phyloP scores from a whole-genome alignment of 2,113 vertebrate genomes.

The Daubentonia madagascariensis region DNA sequence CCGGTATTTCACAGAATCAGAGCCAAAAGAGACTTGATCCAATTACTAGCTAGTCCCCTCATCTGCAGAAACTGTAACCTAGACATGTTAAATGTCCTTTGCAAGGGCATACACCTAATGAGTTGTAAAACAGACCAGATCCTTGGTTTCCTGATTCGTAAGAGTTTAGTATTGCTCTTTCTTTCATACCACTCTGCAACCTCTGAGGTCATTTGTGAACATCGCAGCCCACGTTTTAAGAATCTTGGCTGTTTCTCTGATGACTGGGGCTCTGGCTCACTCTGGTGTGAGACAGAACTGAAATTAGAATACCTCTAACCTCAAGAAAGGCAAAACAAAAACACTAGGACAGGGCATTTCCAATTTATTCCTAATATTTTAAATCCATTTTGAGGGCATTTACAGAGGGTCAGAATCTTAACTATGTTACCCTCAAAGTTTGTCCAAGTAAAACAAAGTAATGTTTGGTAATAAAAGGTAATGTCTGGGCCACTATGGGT shows the following conservation, averaged over 20 bases:
- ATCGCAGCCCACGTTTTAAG: background rate
- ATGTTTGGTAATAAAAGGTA: background rate
- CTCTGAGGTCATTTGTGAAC: background rate
- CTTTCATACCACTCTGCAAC: background rate
- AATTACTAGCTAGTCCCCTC: background rate
- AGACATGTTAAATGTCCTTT: background rate
- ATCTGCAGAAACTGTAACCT: background rate
- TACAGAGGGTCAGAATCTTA: background rate
- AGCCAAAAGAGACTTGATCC: background rate
- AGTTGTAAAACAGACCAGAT: background rate
- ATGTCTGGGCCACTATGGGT: background rate
- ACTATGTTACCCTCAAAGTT: background rate
- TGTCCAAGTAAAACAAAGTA: slow-evolving; percentile 30
- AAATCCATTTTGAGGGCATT: background rate
- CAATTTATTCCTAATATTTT: background rate
- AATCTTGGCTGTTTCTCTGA: background rate
- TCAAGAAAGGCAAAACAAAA: background rate
- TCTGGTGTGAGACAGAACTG: background rate
- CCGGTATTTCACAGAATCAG: background rate
- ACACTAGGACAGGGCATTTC: background rate
- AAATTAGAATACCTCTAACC: background rate
- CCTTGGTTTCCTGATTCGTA: background rate
- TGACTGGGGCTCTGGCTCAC: background rate
- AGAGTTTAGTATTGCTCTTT: background rate
- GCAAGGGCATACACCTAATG: background rate